Evolutionary conservation across 2,113 vertebrate species (phyloP), one percentile per base, ranked within the genome.

Genomic region (Riparia riparia): DNA sequence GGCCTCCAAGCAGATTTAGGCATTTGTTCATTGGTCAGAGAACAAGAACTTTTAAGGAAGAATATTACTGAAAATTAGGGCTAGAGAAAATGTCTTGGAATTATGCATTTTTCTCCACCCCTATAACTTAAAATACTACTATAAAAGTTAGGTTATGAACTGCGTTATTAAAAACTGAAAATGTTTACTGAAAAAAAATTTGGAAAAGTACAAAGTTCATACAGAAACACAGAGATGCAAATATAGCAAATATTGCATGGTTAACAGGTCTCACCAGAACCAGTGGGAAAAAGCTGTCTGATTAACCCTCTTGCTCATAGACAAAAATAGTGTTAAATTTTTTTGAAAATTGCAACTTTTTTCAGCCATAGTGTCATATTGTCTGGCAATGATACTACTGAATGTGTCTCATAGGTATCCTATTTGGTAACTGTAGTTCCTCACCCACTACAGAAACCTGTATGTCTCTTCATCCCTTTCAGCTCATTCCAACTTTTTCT

Each of bases 281-380:
- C 2, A 15, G 14, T 17, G 7, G 7, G 2, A 4, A 10, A 31
- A 70, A 41, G 39, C 1, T 28, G 6, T 41, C 44, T 6, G 1
- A 20, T 64, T 34, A 85, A 68, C 6, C 3, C 19, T 24, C 2
- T 7, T 63, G 41, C 17, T 34, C 26, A 4, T 17, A 37, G 28
- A 63, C 4, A 80, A 82, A 26, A 3, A 9, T 1, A 39, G 4
- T 17, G 7, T 25, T 32, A 15, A 31, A 70, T 72, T 22, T 20
- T 69, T 57, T n/a, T 64, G 41, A 77, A 69, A 95, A 39, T 7
- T 17, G 5, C 6, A 28, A 7, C 1, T 24, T 79, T 70, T 66
- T 31, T 53, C 14, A 41, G 14, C 6, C 18, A 44, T 15, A 25
- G 4, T 2, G 1, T 66, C 7, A 12, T 26, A 29, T 58, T 41